Conservation (phyloP, 2,113 vertebrate species). For the Delphinus delphis region DNA sequence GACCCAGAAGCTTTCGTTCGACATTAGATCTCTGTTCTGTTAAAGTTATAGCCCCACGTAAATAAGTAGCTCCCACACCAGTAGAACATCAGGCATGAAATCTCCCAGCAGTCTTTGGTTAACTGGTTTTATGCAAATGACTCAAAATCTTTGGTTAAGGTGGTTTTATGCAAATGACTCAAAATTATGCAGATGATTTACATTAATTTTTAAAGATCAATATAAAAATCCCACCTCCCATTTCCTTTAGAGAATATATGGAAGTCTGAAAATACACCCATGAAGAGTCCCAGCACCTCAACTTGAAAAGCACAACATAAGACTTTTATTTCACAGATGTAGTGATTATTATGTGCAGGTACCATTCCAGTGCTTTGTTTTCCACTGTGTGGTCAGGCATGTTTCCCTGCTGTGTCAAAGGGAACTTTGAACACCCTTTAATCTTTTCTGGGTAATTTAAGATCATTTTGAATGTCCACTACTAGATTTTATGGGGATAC, state of each 20-base stretch:
- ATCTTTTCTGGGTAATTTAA: background rate
- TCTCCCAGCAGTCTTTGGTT: background rate
- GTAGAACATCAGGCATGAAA: background rate
- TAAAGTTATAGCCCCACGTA: background rate
- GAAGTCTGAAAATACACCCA: background rate
- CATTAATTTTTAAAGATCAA: background rate
- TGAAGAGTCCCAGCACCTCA: background rate
- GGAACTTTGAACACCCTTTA: background rate
- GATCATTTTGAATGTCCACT: background rate
- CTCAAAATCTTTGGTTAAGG: too few species aligned
- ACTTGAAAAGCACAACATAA: background rate
- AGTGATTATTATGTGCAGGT: background rate
- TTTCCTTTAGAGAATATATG: background rate
- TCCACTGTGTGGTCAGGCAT: background rate
- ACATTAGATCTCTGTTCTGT: background rate
- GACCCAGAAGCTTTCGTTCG: background rate
- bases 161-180: background rate
- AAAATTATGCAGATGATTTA: background rate
- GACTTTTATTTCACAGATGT: background rate
- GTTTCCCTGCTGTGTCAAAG: background rate
- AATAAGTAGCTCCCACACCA: accelerated
- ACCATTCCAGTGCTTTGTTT: background rate
- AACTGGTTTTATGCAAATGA: background rate
- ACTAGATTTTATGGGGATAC: background rate
- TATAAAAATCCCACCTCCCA: background rate